phyloP scores from a whole-genome alignment of 2,113 vertebrate genomes.

The Myrmecobius fasciatus region DNA sequence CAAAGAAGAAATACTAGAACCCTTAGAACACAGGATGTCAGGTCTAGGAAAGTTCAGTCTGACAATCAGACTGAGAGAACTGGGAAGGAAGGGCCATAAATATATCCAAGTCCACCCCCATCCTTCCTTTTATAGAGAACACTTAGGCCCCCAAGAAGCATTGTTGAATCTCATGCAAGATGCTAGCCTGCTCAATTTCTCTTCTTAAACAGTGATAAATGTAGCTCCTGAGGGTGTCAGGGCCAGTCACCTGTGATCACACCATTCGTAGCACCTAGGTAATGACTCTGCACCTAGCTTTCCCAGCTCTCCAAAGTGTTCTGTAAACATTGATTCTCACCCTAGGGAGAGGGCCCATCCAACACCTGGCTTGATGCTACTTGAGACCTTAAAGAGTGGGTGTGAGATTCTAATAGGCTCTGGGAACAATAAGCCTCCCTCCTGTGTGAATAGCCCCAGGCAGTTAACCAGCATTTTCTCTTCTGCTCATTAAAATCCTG shows the following conservation, averaged over 20 bases:
- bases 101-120: neutral
- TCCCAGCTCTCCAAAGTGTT: neutral
- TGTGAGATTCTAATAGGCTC: neutral
- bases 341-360: neutral
- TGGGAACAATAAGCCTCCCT: neutral
- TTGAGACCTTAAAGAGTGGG: neutral
- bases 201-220: neutral
- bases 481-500: neutral
- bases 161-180: neutral
- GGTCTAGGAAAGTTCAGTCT: neutral
- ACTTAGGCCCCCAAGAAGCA: neutral
- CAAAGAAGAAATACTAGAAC: neutral
- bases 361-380: neutral
- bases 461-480: neutral
- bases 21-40: neutral
- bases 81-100: neutral
- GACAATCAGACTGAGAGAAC: neutral
- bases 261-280: neutral
- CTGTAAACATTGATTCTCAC: constrained; percentile 6
- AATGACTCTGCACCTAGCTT: neutral
- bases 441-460: neutral
- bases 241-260: neutral
- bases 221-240: neutral
- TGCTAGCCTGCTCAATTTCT: neutral
- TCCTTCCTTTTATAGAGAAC: neutral